Evolutionary conservation across 2,888 invertebrate species (phyloP).

Genomic region (Dascillus cervinus): DNA sequence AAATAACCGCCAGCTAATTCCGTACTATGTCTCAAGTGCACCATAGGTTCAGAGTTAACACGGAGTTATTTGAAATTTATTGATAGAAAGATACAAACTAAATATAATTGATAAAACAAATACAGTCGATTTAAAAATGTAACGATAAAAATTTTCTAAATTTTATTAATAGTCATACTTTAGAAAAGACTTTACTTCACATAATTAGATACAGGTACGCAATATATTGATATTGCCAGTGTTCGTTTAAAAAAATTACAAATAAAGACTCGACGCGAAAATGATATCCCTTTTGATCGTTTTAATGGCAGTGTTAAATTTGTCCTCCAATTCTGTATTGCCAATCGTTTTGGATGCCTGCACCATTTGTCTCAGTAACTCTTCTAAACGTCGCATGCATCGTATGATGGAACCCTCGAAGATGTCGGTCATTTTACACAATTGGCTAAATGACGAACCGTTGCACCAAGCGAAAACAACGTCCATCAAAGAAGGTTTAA

Average conservation of each 20-base stretch:
- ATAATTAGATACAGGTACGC: too few relatives aligned
- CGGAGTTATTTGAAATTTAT: too few relatives aligned
- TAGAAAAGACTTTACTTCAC: too few relatives aligned
- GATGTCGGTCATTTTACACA: slow-evolving; percentile 94
- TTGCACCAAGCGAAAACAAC: slow-evolving; percentile 94
- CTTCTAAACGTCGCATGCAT: slow-evolving; percentile 93
- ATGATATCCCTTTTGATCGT: slow-evolving; percentile 95
- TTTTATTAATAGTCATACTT: too few relatives aligned
- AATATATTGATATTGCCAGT: too few relatives aligned
- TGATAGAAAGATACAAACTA: slow-evolving; percentile 5
- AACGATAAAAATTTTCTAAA: slow-evolving; percentile 3
- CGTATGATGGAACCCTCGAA: slow-evolving; percentile 90
- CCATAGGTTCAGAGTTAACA: slow-evolving; percentile 22
- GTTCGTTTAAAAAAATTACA: slow-evolving; percentile 46
- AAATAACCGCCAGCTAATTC: slow-evolving; percentile 33
- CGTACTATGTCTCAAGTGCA: slow-evolving; percentile 38
- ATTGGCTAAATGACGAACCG: slow-evolving; percentile 82
- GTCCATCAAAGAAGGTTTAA: slow-evolving; percentile 95
- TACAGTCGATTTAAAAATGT: slow-evolving; percentile 1
- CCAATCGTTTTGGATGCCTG: slow-evolving; percentile 96
- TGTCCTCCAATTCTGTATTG: slow-evolving; percentile 90
- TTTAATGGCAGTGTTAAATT: slow-evolving; percentile 88
- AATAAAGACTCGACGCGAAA: slow-evolving; percentile 97
- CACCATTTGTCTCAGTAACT: slow-evolving; percentile 88
- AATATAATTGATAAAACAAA: slow-evolving; percentile 4